Conservation (phyloP, 2,113 vertebrate species). For the Microtus richardsoni region DNA sequence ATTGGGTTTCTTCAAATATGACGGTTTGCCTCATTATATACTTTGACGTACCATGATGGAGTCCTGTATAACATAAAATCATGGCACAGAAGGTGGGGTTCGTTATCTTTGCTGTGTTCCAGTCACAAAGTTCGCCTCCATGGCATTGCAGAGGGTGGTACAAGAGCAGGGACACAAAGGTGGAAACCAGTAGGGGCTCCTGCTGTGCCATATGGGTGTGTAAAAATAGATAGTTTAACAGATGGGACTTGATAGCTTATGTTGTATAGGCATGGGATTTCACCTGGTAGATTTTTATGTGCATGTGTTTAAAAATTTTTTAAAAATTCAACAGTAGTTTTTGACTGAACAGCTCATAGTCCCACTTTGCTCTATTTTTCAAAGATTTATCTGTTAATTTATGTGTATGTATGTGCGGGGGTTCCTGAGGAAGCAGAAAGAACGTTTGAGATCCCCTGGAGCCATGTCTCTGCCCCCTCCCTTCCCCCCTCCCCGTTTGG, state of each 20-base stretch:
- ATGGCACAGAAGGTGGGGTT: background rate
- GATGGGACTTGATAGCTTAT: conserved; percentile 5
- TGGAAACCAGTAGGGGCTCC: accelerated
- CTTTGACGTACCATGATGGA: background rate
- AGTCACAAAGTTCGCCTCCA: background rate
- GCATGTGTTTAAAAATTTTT: background rate
- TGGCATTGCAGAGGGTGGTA: background rate
- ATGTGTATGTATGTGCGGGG: background rate
- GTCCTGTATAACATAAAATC: background rate
- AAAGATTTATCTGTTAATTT: background rate
- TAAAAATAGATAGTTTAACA: conserved; percentile 22
- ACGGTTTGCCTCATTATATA: no score
- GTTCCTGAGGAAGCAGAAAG: background rate
- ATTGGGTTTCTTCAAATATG: background rate
- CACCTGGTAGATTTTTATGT: background rate
- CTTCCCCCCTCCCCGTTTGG: background rate
- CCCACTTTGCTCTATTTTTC: background rate
- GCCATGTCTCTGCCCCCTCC: background rate
- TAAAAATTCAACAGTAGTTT: background rate
- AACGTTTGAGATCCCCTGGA: background rate
- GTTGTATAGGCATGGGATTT: background rate
- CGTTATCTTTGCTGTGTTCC: background rate
- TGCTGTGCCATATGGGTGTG: background rate
- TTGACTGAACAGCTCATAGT: background rate
- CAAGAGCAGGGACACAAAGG: background rate